Percentiles rank a stretch among this genome's conserved stretches.
These are phyloP conservation scores for Clitarchus hookeri DNA, from an alignment of 2,888 invertebrate genomes.

Conservation along the genomic window DNA sequence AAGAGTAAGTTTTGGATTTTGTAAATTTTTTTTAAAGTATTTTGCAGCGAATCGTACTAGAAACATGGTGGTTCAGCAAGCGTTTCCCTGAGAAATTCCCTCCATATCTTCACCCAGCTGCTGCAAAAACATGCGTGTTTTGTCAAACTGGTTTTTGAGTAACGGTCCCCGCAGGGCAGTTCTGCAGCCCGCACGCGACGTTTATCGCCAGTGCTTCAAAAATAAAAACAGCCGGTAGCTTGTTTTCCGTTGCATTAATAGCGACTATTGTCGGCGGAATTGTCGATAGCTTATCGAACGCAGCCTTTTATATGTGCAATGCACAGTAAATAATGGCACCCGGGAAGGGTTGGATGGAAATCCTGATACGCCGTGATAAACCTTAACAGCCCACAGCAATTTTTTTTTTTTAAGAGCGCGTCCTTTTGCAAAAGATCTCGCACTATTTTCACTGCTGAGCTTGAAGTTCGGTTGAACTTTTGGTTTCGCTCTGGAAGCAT, in stretches of 20 bases:
- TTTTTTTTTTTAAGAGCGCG: not conserved
- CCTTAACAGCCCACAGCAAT: not conserved
- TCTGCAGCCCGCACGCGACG: not conserved
- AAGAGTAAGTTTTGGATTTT: too few species aligned
- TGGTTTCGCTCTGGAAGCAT: too few species aligned
- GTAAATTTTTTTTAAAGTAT: too few species aligned
- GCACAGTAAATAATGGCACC: not conserved
- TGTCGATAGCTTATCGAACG: conserved; percentile 14
- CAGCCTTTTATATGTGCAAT: not conserved
- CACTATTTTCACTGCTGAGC: not conserved
- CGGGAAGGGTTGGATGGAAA: not conserved
- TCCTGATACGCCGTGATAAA: not conserved
- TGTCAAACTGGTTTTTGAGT: too few species aligned
- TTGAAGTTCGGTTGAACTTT: too few species aligned
- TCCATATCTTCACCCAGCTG: too few species aligned
- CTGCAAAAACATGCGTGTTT: too few species aligned
- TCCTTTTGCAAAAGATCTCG: not conserved
- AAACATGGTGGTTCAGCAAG: too few species aligned
- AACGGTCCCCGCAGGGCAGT: not conserved
- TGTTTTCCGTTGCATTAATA: not conserved
- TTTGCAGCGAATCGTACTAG: too few species aligned
- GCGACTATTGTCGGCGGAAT: not conserved
- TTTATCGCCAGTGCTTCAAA: not conserved
- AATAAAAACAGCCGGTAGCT: not conserved
- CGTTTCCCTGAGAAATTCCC: too few species aligned